Evolutionary conservation across 2,888 invertebrate genomes (phyloP), one percentile per base, ranked within the genome.

Genomic region (Unio pictorum): DNA sequence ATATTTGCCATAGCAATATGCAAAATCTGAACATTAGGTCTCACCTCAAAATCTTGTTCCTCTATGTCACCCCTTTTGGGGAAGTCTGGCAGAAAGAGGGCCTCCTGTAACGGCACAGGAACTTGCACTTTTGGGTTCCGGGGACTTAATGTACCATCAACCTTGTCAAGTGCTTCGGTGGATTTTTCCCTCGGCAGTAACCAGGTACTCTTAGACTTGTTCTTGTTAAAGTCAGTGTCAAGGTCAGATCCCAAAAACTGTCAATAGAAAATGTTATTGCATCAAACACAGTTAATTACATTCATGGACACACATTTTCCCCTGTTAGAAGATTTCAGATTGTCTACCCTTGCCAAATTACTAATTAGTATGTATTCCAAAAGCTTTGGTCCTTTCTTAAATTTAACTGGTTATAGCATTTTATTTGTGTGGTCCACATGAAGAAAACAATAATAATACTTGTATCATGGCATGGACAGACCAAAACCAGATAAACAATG

Each of bases 61-160:
- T 90, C 90, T n/a, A 93, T 89, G 61, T 93, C 92, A 62, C 93
- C 92, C 78, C 92, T 93, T 66, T 94, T 92, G 85, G 94, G 94
- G 89, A 96, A 97, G 90, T 96, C 95, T 70, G 97, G 96, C 75
- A 96, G 92, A 91, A 97, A 97, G 81, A 95, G 93, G 30, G 95
- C 93, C 90, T 96, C 96, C 80, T 94, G 93, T 84, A 94, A 93
- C 61, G 95, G 93, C 30, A 95, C 94, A 4, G 95, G 96, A 94
- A 95, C 68, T 57, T 81, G 73, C 20, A 78, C 62, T 55, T 76
- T 74, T 3, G 70, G 56, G 57, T 78, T 78, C 5, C 69, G 70
- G 28, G 72, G 67, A 3, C 67, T 23, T 15, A 73, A 73, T 23
- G 69, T 57, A 23, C 65, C 61, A 57, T 70, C 75, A 15, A 69